phyloP scores from a whole-genome alignment of 2,113 vertebrate genomes.

The Clarias magur region DNA sequence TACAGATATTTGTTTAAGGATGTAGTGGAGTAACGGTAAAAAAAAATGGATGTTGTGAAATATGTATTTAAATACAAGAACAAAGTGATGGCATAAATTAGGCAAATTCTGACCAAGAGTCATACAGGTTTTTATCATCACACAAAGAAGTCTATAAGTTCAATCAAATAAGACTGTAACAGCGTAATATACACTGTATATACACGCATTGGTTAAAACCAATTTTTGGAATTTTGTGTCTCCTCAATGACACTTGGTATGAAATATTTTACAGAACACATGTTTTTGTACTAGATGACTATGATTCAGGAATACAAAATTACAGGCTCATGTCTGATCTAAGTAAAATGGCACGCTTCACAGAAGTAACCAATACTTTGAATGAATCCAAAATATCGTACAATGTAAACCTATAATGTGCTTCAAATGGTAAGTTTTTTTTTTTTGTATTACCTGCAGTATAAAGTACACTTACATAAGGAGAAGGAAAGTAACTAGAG shows the following conservation, averaged over 20 bases:
- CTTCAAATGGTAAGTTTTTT: neutral
- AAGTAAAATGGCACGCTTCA: neutral
- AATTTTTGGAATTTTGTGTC: neutral
- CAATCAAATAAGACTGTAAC: neutral
- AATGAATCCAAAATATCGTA: neutral
- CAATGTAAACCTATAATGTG: neutral
- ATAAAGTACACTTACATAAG: neutral
- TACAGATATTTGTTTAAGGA: too few relatives aligned
- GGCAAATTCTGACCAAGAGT: neutral
- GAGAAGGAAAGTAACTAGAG: neutral
- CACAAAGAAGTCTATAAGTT: neutral
- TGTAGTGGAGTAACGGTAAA: too few relatives aligned
- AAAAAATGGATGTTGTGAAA: too few relatives aligned
- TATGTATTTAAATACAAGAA: too few relatives aligned
- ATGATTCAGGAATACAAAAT: neutral
- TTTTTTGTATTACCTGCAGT: neutral
- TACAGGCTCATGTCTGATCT: neutral
- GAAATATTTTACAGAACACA: neutral
- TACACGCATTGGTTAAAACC: too few relatives aligned
- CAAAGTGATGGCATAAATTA: neutral
- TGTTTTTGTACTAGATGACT: neutral
- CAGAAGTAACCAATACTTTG: neutral
- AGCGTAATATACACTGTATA: neutral
- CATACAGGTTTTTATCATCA: neutral
- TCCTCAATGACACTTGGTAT: neutral